Conservation (phyloP, 2,797 vertebrate genomes). For the Propithecus perrieri region DNA sequence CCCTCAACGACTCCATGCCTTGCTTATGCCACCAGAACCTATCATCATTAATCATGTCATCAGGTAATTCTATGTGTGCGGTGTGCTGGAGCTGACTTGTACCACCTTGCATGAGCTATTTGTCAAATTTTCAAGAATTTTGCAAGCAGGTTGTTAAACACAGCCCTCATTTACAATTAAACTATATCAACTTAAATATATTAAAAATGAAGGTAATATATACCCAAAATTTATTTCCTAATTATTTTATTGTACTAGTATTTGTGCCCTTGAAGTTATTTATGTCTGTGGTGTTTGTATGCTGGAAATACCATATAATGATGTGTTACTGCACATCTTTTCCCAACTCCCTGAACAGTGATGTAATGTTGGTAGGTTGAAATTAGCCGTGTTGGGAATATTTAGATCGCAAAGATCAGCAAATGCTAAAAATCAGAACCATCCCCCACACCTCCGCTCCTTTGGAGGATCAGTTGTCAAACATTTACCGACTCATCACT, state of each 20-base stretch:
- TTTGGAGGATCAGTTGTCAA: background rate
- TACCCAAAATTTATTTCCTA: background rate
- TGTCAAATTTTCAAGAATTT: background rate
- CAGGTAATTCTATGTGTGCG: constrained; percentile 87
- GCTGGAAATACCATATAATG: background rate
- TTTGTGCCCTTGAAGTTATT: background rate
- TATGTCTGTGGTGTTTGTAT: background rate
- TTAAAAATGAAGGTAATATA: background rate
- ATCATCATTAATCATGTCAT: constrained; percentile 99
- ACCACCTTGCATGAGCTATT: background rate
- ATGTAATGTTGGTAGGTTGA: background rate
- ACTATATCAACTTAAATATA: background rate
- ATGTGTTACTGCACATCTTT: background rate
- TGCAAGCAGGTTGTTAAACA: background rate
- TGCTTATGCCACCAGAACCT: constrained; percentile 98
- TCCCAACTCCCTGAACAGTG: background rate
- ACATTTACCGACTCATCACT: background rate
- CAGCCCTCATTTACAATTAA: background rate
- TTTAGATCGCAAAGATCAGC: background rate
- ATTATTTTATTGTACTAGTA: background rate
- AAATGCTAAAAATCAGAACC: background rate
- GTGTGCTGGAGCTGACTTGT: background rate
- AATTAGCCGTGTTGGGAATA: background rate
- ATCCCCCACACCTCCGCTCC: background rate
- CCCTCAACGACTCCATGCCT: constrained; percentile 96